Evolutionary conservation across 1,140 invertebrate genomes (phyloP), one percentile per base, ranked within the genome.

Genomic region (Brachionus asplanchnoidis): DNA sequence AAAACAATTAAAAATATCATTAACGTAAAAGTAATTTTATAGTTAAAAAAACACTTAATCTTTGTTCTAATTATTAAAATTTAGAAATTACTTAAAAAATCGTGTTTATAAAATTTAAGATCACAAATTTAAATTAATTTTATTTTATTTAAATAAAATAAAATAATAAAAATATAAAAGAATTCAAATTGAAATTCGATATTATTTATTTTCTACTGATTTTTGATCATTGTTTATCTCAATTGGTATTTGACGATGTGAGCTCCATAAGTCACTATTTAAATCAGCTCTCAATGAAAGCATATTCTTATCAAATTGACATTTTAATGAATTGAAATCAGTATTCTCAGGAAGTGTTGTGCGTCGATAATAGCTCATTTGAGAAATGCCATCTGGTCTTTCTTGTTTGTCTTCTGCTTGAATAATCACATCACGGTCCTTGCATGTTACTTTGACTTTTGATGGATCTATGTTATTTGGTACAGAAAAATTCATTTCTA

Each of bases 381-480:
- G 70, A 2, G 70, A 73, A 46, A 42, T 42, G 23, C 70, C 42
- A n/a, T 73, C 70, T 40, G 36, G n/a, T 40, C 23, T 40, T 20
- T 73, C 70, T 73, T 73, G 70, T 73, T 73, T 73, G 11, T 73
- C 70, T 26, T 73, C 70, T 0, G 70, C 70, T 23, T 46, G 70
- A 17, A 73, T 46, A 7, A 73, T 32, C 23, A 73, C 36, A 23
- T 73, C 70, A 20, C 70, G 17, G 11, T 73, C 70, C 11, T 73
- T 73, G 70, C 70, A 73, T 1, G 70, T 73, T 14, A 73, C 70
- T 73, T 73, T 40, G 17, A 73, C 36, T 56, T 78, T 78, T 2
- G 42, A 50, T 14, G 75, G 75, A 56, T 78, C 75, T 28, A 78
- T 78, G 40, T 78, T n/a, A 6, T 42, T 78, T 46, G 75, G 75